Evolutionary conservation across 2,797 vertebrate genomes (phyloP).

Genomic region (Sylvia borin): DNA sequence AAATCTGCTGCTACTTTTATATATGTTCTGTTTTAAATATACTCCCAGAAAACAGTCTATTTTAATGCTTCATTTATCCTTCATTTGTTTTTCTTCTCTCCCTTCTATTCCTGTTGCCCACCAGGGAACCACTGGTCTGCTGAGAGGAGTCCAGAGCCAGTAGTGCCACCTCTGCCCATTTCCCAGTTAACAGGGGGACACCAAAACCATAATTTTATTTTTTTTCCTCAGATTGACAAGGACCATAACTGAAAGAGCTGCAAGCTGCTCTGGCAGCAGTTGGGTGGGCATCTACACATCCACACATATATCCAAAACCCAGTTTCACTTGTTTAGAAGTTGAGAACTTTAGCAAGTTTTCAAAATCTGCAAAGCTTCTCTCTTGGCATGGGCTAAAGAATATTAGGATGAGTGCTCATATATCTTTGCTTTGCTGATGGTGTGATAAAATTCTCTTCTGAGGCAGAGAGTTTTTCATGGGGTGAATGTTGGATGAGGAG

Average conservation of each 20-base stretch:
- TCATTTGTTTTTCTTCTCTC: not conserved
- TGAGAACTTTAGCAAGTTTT: not conserved
- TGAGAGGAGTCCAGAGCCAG: not conserved
- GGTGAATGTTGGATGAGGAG: not conserved
- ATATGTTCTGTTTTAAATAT: not conserved
- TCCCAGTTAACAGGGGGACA: not conserved
- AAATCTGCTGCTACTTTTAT: not conserved
- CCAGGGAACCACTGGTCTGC: not conserved
- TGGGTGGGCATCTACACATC: not conserved
- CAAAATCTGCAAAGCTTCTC: not conserved
- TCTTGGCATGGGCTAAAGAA: not conserved
- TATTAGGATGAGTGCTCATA: not conserved
- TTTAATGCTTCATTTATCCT: not conserved
- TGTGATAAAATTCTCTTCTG: not conserved
- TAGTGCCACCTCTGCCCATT: not conserved
- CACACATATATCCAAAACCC: not conserved
- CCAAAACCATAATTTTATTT: not conserved
- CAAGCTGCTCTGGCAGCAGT: not conserved
- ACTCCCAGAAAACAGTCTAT: not conserved
- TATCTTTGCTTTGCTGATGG: not conserved
- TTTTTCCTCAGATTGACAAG: not conserved
- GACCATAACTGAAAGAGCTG: not conserved
- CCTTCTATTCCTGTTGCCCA: not conserved
- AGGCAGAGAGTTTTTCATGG: not conserved
- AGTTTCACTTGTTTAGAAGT: not conserved